Conservation (phyloP, 1,140 invertebrate species). For the Cotesia typhae region DNA sequence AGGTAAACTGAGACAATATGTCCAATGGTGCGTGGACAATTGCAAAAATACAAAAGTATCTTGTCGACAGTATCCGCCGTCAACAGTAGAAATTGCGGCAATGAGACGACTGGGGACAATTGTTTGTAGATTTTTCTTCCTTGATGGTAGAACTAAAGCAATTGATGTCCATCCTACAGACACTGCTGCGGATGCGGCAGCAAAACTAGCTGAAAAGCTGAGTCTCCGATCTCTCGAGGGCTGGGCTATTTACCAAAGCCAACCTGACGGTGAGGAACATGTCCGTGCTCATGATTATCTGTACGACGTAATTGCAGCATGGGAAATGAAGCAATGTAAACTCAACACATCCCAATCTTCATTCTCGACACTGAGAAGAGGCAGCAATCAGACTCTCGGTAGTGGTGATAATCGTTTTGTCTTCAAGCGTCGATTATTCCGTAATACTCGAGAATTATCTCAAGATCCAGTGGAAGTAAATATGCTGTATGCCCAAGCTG, state of each 20-base stretch:
- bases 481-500: conserved; percentile 93
- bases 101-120: conserved; percentile 91
- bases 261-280: conserved; percentile 86
- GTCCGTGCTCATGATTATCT: conserved; percentile 93
- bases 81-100: conserved; percentile 92
- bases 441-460: conserved; percentile 87
- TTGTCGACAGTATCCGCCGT: conserved; percentile 85
- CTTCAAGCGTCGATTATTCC: conserved; percentile 90
- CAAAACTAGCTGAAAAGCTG: conserved; percentile 88
- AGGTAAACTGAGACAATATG: conserved; percentile 82
- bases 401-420: conserved; percentile 92
- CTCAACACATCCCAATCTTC: conserved; percentile 65
- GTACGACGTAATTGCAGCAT: conserved; percentile 92
- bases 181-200: conserved; percentile 88
- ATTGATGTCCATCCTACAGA: conserved; percentile 95
- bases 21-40: conserved; percentile 94
- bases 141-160: conserved; percentile 94
- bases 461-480: conserved; percentile 96
- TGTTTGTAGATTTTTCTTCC: conserved; percentile 93
- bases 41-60: conserved; percentile 86
- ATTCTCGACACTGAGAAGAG: conserved; percentile 68
- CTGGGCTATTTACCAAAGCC: conserved; percentile 92
- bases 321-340: conserved; percentile 85
- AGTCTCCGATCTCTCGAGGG: conserved; percentile 85
- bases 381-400: conserved; percentile 70